Base-by-base conservation (phyloP, 2,113 vertebrate genomes). In the Oxygymnocypris stewartii region DNA sequence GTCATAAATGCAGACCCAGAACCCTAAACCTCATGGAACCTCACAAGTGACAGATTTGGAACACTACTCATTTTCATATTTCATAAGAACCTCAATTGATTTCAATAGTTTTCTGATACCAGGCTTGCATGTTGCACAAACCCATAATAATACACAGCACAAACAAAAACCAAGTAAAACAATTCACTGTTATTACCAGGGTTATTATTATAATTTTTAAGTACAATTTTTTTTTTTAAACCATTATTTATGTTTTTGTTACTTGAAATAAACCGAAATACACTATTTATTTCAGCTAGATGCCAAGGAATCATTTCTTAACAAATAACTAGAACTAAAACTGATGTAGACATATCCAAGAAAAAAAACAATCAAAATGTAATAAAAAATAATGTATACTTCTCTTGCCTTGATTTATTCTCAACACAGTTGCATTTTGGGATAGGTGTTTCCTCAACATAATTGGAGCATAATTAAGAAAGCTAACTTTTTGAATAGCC, bases 321-420 rank as follows among this genome's bases (percentile, higher is more conserved):
- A 69, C 65, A 67, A 67, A 35, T 18, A 67, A 35, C 13, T 69
- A 31, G 63, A 69, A 35, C 2, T 18, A 35, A 69, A 67, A 67
- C 63, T 65, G 28, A 67, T 67, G 31, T 16, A 67, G 28, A 31
- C 63, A 67, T 31, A 65, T 31, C 28, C 31, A 31, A 31, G 2
- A 16, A 7, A 14, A 65, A 4, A 63, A 25, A n/a, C 4, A 14
- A 31, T 1, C 28, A 65, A 65, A 65, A 2, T 11, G 3, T 8
- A 67, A 31, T 67, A 67, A 67, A 31, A 16, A 69, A 31, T 35
- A 20, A 73, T 5, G 4, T 10, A 74, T 40, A 74, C 18, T 44
- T 74, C 40, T 44, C 71, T 44, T 74, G 71, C 40, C 12, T 75
- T 75, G 73, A 75, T 47, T 75, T 47, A 47, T 47, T 47, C 42